A percentile compares a stretch with the other conserved stretches of the same genome.
These are phyloP conservation scores for Meteorus cinctellus DNA, from an alignment of 2,888 invertebrate species.

Conservation along the genomic window DNA sequence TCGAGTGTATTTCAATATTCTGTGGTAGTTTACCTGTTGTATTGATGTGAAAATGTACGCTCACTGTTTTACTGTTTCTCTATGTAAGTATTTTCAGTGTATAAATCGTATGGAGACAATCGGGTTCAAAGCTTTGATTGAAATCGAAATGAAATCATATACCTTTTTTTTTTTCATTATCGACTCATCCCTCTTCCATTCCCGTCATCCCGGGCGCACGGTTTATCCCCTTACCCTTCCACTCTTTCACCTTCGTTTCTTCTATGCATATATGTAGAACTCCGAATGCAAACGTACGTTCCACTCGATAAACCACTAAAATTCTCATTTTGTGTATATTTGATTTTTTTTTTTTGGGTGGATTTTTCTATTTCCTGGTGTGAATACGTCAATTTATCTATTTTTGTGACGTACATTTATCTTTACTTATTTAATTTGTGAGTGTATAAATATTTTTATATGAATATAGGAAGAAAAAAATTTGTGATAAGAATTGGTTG, in stretches of 20 bases:
- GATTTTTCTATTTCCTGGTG: background rate
- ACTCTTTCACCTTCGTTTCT: no score
- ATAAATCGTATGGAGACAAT: background rate
- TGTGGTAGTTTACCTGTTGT: background rate
- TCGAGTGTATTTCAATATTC: background rate
- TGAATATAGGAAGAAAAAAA: no score
- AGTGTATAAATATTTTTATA: no score
- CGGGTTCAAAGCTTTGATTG: conserved; percentile 12
- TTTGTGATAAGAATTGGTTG: no score
- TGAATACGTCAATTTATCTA: background rate
- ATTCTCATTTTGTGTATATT: background rate
- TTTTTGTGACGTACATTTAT: background rate
- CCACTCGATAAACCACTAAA: background rate
- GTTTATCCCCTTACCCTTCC: background rate
- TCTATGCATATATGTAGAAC: background rate
- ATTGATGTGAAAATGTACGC: background rate
- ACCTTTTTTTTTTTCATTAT: conserved; percentile 1
- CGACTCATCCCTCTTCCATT: background rate
- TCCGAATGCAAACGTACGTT: background rate
- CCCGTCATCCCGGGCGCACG: background rate
- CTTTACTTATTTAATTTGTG: no score
- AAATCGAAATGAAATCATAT: conserved; percentile 11
- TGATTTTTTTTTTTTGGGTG: background rate
- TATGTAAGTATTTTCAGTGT: background rate
- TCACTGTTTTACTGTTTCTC: background rate